Base-by-base conservation (phyloP, 1,140 invertebrate genomes). In the Vanessa tameamea region DNA sequence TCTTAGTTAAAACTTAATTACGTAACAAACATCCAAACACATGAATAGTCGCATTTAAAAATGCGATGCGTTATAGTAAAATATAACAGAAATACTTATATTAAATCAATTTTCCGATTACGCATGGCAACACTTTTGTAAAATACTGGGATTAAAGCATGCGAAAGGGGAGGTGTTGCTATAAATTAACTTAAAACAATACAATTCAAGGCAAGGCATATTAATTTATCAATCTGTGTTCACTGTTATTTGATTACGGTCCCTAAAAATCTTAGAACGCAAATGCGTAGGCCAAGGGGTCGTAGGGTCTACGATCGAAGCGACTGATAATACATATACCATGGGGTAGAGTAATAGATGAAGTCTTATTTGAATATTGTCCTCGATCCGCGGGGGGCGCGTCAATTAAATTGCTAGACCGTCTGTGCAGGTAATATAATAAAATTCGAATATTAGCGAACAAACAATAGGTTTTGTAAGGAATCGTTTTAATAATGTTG, bases 351-450 rank as follows among this genome's bases (percentile, higher is more conserved):
- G 85, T 90, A 91, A 90, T 91, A 90, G 86, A 90, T 85, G 89
- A 90, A 91, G 84, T 87, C 90, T 89, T 91, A 92, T 92, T 92
- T 91, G 90, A 92, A 92, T 92, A 91, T 89, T 87, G 88, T 88
- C 81, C 87, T 79, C 82, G 83, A 89, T 87, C 84, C 78, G 82
- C 83, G 84, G 87, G 89, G 87, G 90, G 87, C 85, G 84, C 83
- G 83, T 80, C 88, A 92, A 92, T 92, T 91, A 92, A 92, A 89
- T 87, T 81, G 84, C 72, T 75, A 79, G 82, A 75, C 82, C 84
- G 80, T 87, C 80, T 86, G 86, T 85, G 82, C 84, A 87, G 84
- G 89, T 87, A 82, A 61, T 72, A 72, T 67, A 69, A 69, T 63
- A 31, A 71, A 57, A 47, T 75, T 61, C 64, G 69, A 66, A 71